Percentiles rank a stretch among this genome's conserved stretches.
Conservation (phyloP, 2,113 vertebrate genomes). For the Lipophrys pholis region DNA sequence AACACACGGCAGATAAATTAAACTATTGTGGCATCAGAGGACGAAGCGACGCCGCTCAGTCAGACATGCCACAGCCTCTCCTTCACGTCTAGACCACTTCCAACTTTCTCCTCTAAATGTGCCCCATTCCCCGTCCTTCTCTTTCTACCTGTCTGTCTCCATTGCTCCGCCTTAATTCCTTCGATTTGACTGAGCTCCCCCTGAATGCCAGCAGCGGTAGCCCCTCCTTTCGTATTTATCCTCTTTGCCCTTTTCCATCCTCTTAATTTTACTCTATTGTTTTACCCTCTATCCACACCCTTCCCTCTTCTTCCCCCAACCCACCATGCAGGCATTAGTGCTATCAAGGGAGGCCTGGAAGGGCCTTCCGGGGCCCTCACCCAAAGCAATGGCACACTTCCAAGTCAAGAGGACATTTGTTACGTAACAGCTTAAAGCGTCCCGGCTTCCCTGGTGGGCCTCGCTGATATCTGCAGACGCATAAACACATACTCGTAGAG, state of each 20-base stretch:
- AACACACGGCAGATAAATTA: conserved; percentile 42
- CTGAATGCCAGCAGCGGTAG: conserved; percentile 14
- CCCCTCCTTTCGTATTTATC: conserved; percentile 16
- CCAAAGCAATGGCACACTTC: conserved; percentile 71
- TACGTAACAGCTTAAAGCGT: conserved; percentile 70
- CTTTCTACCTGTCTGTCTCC: background rate
- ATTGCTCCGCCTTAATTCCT: background rate
- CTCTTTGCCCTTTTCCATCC: conserved; percentile 29
- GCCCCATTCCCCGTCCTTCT: background rate
- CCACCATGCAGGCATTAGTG: conserved; percentile 42
- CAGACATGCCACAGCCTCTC: conserved; percentile 3
- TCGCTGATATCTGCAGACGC: conserved; percentile 30
- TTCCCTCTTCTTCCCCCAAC: conserved; percentile 1
- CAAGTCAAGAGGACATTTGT: conserved; percentile 75
- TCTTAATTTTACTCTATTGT: conserved; percentile 10
- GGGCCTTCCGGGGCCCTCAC: conserved; percentile 60
- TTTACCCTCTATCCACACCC: conserved; percentile 13
- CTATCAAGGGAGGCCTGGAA: conserved; percentile 49
- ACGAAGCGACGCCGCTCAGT: conserved; percentile 34
- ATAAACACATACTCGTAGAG: conserved; percentile 1
- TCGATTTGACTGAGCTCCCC: background rate
- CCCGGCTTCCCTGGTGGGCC: conserved; percentile 53
- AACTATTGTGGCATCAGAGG: conserved; percentile 46
- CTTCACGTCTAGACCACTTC: conserved; percentile 33
- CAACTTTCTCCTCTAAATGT: conserved; percentile 19